Percentiles rank a stretch among this genome's conserved stretches.
Evolutionary conservation across 2,888 invertebrate genomes (phyloP).

Genomic region (Disparrhopalites patrizii): DNA sequence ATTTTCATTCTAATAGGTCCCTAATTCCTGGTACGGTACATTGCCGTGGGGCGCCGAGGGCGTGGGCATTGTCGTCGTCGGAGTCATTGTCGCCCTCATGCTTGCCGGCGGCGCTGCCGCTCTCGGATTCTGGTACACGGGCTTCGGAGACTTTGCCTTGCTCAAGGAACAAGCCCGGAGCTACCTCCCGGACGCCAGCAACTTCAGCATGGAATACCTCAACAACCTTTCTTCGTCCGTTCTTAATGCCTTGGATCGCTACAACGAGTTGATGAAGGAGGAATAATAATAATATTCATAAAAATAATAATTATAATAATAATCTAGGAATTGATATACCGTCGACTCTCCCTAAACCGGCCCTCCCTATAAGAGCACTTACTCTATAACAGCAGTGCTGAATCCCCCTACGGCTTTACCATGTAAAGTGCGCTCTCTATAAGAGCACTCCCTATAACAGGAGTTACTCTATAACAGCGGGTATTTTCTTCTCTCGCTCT

Average conservation of each 20-base stretch:
- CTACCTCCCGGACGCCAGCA: conserved; percentile 31
- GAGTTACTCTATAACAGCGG: too few relatives aligned
- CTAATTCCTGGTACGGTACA: conserved; percentile 48
- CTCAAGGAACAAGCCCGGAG: conserved; percentile 47
- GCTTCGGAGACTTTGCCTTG: conserved; percentile 44
- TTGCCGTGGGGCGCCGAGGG: conserved; percentile 49
- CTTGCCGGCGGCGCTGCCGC: conserved; percentile 43
- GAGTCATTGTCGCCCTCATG: conserved; percentile 46
- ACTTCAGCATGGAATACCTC: conserved; percentile 36
- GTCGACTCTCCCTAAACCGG: too few relatives aligned
- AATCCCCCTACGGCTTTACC: too few relatives aligned
- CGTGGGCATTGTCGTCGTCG: conserved; percentile 46
- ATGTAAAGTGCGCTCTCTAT: too few relatives aligned
- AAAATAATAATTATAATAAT: too few relatives aligned
- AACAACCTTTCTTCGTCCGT: background rate
- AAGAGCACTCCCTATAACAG: too few relatives aligned
- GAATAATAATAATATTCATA: too few relatives aligned
- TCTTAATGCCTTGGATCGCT: background rate
- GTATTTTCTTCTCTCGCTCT: too few relatives aligned
- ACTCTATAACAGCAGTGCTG: too few relatives aligned
- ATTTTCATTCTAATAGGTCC: conserved; percentile 34
- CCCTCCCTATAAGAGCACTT: too few relatives aligned
- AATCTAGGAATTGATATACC: too few relatives aligned
- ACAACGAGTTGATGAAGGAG: background rate
- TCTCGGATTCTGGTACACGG: conserved; percentile 45